Conservation (phyloP, 1,140 invertebrate genomes). For the Trichonephila clavipes region DNA sequence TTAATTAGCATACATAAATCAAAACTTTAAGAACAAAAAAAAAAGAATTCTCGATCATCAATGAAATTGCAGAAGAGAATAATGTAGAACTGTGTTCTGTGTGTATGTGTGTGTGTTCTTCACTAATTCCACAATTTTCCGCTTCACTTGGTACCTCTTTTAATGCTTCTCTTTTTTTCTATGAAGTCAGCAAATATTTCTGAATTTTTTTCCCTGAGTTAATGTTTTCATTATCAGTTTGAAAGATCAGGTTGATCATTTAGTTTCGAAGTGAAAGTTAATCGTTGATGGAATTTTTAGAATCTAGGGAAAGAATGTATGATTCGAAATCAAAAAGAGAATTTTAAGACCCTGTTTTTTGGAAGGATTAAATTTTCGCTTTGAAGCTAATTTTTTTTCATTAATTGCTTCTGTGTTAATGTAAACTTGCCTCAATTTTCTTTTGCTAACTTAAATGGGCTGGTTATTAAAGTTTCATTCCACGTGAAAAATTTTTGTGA, state of each 20-base stretch:
- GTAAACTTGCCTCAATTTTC: not conserved
- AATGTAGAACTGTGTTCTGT: not conserved
- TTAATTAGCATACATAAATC: not conserved
- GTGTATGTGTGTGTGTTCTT: not conserved
- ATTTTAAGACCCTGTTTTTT: no score
- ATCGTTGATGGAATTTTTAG: not conserved
- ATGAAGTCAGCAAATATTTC: not conserved
- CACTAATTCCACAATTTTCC: not conserved
- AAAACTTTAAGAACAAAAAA: not conserved
- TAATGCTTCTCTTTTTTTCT: not conserved
- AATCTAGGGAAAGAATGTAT: not conserved
- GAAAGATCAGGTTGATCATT: not conserved
- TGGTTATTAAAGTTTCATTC: not conserved
- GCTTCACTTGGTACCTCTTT: not conserved
- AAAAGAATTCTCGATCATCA: not conserved
- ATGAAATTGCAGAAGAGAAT: not conserved
- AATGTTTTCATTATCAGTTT: slow-evolving; percentile 22
- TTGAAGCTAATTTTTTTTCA: not conserved
- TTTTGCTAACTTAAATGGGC: not conserved
- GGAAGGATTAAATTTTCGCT: not conserved
- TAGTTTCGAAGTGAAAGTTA: not conserved
- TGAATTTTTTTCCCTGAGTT: not conserved
- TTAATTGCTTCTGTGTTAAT: not conserved
- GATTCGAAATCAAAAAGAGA: not conserved
- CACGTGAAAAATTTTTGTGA: no score